Base-by-base conservation (phyloP, 2,888 invertebrate species). In the Thelaira solivaga region DNA sequence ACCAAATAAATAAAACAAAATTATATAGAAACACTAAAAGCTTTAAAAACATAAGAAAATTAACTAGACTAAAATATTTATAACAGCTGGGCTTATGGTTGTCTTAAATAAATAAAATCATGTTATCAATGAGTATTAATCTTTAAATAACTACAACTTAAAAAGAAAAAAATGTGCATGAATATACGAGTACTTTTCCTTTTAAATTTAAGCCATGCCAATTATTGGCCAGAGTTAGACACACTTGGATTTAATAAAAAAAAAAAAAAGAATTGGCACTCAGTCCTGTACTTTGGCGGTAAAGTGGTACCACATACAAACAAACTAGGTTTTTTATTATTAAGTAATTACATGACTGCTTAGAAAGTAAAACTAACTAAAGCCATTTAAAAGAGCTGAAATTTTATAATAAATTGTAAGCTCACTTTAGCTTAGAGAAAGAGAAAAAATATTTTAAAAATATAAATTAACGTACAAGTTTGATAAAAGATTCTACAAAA, bases 81-180 rank as follows among this genome's bases (percentile, higher is more conserved):
- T 31, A 75, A 74, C 78, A 78, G 74, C 78, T 74, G 74, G 68
- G 45, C 61, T 55, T 41, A 61, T 49, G 31, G 59, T 67, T 67
- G 55, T 45, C 55, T 53, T 49, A 55, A 61, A 41, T 45, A 29
- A 61, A 75, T 53, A 22, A 24, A 34, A 65, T 39, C 29, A 49
- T 74, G 16, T 74, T 78, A 78, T 78, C 78, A 65, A 64, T 61
- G 74, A 47, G 47, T 39, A 65, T 61, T 45, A 39, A 72, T 72
- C 72, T 72, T 29, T 13, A 18, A 29, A 36, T 26, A n/a, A n/a
- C n/a, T n/a, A n/a, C n/a, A n/a, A n/a, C n/a, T n/a, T 11, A 59
- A 7, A 11, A 22, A 43, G 29, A 29, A 34, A 34, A 8, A 10
- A 10, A 39, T 6, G 16, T 39, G 16, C 5, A 16, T 43, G 4